Percentiles rank a stretch among this genome's conserved stretches.
Conservation (phyloP, 2,888 invertebrate species). For the Drosophila robusta region DNA sequence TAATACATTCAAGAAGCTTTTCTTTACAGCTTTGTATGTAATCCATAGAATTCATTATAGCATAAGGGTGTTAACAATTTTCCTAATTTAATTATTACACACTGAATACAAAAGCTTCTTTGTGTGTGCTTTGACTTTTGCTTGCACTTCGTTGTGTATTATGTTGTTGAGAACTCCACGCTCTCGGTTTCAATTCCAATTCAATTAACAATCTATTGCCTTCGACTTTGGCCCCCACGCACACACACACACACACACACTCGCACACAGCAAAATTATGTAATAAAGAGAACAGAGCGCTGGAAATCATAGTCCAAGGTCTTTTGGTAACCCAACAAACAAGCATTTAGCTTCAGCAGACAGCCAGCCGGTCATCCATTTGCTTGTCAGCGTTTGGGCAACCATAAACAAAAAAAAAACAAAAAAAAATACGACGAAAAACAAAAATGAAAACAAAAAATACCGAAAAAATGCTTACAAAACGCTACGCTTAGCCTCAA, state of each 20-base stretch:
- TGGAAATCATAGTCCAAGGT: conserved; percentile 70
- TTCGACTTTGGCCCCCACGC: conserved; percentile 57
- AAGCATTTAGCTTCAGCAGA: conserved; percentile 53
- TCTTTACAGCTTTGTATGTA: neutral
- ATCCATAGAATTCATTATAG: too few species aligned
- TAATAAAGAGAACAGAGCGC: conserved; percentile 68
- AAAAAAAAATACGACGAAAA: conserved; percentile 21
- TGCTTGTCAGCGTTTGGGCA: conserved; percentile 68
- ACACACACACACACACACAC: conserved; percentile 17
- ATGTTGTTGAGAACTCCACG: conserved; percentile 18
- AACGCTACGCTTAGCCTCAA: conserved; percentile 62
- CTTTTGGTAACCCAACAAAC: conserved; percentile 46
- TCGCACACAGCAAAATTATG: conserved; percentile 54
- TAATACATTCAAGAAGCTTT: too few species aligned
- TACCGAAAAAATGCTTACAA: conserved; percentile 49
- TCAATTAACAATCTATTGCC: conserved; percentile 73
- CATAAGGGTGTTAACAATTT: neutral
- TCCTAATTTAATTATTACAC: conserved; percentile 1
- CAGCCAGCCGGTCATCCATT: conserved; percentile 64
- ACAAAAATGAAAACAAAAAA: neutral
- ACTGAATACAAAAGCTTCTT: conserved; percentile 1
- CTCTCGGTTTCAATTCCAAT: conserved; percentile 51
- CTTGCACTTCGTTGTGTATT: neutral
- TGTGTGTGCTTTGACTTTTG: conserved; percentile 4
- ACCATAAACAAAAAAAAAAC: conserved; percentile 5